Percentiles rank a stretch among this genome's conserved stretches.
These are phyloP conservation scores for Cataglyphis livida DNA, from an alignment of 2,888 invertebrate genomes.

Conservation along the genomic window DNA sequence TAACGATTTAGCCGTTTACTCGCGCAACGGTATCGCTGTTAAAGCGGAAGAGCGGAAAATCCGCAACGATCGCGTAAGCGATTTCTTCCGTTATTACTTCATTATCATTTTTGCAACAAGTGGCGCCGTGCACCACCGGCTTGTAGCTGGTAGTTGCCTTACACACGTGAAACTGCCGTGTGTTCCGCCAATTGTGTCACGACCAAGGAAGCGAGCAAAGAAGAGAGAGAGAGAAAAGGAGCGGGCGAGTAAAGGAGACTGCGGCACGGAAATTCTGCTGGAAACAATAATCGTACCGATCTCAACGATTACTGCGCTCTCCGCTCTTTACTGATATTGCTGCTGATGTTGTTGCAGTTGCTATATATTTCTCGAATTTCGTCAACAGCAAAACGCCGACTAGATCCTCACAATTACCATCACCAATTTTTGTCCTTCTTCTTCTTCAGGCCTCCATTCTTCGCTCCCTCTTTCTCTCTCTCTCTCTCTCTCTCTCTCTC, in stretches of 20 bases:
- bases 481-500: not conserved
- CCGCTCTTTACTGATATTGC: constrained; percentile 41
- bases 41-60: constrained; percentile 52
- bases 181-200: constrained; percentile 50
- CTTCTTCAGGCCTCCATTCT: not conserved
- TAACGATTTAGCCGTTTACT: constrained; percentile 34
- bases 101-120: constrained; percentile 72
- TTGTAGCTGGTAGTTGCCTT: constrained; percentile 8
- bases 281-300: constrained; percentile 59
- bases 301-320: constrained; percentile 48
- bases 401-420: constrained; percentile 50
- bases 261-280: constrained; percentile 30
- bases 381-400: constrained; percentile 46
- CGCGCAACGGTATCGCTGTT: constrained; percentile 34
- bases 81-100: constrained; percentile 59
- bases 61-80: constrained; percentile 63
- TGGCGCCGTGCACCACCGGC: constrained; percentile 54
- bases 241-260: constrained; percentile 3
- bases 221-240: not conserved
- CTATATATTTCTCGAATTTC: constrained; percentile 55
- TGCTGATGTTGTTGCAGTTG: constrained; percentile 52
- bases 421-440: constrained; percentile 30
- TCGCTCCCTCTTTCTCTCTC: not conserved
- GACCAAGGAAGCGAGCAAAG: constrained; percentile 5
- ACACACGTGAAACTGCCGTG: constrained; percentile 37